These are phyloP conservation scores for Vidua macroura DNA, from an alignment of 2,113 vertebrate genomes.

Conservation along the genomic window DNA sequence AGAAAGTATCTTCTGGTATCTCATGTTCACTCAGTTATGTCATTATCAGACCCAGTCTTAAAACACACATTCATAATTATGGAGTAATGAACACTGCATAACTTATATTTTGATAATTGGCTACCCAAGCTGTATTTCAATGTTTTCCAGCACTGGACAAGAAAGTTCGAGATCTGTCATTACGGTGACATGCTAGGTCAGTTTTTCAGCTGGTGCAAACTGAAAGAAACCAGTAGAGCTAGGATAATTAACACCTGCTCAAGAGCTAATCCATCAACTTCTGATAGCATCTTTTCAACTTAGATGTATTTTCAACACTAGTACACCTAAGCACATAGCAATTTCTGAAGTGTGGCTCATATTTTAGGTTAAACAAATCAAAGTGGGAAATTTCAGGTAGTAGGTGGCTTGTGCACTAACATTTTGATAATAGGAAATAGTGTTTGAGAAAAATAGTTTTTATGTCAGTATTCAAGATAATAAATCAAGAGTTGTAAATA, in stretches of 20 bases:
- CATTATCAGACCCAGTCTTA: background rate
- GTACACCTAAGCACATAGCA: background rate
- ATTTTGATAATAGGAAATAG: background rate
- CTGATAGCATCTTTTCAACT: background rate
- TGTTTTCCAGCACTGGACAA: background rate
- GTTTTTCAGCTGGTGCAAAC: conserved; percentile 29
- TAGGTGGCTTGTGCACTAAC: background rate
- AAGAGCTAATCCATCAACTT: conserved; percentile 3
- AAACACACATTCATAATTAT: background rate
- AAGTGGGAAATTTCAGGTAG: background rate
- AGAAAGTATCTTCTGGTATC: background rate
- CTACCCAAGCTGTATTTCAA: background rate
- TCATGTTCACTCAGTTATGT: background rate
- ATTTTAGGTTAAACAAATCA: background rate
- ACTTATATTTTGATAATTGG: background rate
- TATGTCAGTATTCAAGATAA: background rate
- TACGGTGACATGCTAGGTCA: background rate
- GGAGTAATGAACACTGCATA: background rate
- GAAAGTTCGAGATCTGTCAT: background rate
- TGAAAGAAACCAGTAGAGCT: conserved; percentile 23
- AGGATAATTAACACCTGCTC: conserved; percentile 29
- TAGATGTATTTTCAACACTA: background rate
- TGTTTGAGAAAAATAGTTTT: background rate
- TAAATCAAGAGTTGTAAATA: conserved; percentile 28
- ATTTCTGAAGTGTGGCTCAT: background rate